Evolutionary conservation across 2,113 vertebrate species (phyloP).

Genomic region (Stigmatopora argus): DNA sequence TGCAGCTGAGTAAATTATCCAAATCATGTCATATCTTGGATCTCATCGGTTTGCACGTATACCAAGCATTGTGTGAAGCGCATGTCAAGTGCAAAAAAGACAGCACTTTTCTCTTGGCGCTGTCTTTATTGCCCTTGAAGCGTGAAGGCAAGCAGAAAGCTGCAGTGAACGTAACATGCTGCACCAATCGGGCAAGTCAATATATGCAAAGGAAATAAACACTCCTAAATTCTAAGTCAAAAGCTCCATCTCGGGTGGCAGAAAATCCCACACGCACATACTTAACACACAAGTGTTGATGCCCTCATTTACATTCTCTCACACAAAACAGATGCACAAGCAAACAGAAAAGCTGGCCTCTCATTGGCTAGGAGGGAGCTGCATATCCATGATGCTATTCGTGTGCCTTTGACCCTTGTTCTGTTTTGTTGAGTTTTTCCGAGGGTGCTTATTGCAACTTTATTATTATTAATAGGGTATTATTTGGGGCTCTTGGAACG

Average conservation of each 20-base stretch:
- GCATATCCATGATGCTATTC: no score
- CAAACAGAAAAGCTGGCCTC: no score
- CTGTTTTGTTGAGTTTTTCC: no score
- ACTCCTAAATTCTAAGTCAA: constrained; percentile 5
- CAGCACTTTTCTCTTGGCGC: not conserved
- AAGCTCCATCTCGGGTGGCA: constrained; percentile 61
- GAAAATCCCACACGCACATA: not conserved
- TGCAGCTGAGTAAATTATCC: no score
- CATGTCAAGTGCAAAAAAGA: not conserved
- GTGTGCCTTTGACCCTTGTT: no score
- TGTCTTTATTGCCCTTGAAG: not conserved
- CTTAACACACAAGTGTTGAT: no score
- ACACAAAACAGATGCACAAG: no score
- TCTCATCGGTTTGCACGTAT: not conserved
- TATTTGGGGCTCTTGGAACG: no score
- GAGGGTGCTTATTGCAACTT: no score
- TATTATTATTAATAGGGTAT: no score
- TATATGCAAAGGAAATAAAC: not conserved
- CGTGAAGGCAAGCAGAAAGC: constrained; percentile 6
- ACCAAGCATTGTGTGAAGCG: not conserved
- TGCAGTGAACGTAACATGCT: constrained; percentile 21
- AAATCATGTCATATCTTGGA: not conserved
- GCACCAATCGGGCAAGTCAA: not conserved
- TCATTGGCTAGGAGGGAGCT: no score
- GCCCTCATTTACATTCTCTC: not conserved